phyloP scores from a whole-genome alignment of 2,113 vertebrate genomes.

The Protobothrops flavoviridis region DNA sequence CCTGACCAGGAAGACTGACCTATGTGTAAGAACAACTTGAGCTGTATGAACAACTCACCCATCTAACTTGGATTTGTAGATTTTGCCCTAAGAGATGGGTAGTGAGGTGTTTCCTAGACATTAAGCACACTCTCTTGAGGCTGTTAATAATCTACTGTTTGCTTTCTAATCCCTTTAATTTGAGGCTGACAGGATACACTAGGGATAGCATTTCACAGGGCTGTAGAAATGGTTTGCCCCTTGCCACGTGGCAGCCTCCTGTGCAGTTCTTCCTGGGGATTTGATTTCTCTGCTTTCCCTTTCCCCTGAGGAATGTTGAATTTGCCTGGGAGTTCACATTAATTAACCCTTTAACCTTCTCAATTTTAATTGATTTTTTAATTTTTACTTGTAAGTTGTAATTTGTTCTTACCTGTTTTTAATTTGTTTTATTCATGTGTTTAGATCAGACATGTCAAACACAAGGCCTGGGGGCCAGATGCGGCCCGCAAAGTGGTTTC shows the following conservation, averaged over 20 bases:
- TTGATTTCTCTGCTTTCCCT: neutral
- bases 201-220: neutral
- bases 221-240: too few relatives aligned
- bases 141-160: neutral
- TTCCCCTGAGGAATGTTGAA: neutral
- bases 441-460: too few relatives aligned
- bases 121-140: neutral
- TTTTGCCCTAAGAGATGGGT: neutral
- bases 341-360: neutral
- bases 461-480: too few relatives aligned
- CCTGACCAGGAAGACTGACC: too few relatives aligned
- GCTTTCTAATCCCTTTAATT: constrained; percentile 15
- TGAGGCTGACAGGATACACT: neutral
- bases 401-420: neutral
- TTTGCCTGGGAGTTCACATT: neutral
- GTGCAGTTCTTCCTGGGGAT: too few relatives aligned
- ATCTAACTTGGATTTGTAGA: neutral
- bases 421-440: neutral
- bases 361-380: neutral
- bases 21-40: neutral
- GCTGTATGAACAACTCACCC: neutral
- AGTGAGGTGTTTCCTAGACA: neutral
- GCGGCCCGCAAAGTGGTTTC: too few relatives aligned
- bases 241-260: neutral
- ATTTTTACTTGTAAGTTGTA: neutral